Evolutionary conservation across 2,888 invertebrate species (phyloP).

Genomic region (Elegia similella): DNA sequence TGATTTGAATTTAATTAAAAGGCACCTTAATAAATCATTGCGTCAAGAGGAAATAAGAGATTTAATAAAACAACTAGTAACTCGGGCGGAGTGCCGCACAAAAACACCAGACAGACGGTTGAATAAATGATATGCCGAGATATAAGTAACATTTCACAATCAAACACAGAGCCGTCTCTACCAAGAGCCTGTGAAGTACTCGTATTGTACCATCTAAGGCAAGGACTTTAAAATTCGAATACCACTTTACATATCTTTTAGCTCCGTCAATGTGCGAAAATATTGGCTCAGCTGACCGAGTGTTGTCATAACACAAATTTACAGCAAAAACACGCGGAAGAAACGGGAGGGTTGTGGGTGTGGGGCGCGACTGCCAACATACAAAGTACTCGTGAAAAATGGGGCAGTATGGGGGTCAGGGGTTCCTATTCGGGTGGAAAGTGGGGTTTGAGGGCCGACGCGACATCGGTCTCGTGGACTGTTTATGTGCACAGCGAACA

Average conservation of each 20-base stretch:
- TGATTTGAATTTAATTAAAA: not conserved
- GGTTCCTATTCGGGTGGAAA: slow-evolving; percentile 26
- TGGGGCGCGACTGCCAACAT: slow-evolving; percentile 47
- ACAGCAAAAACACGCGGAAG: slow-evolving; percentile 53
- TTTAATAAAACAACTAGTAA: slow-evolving; percentile 33
- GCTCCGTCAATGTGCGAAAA: slow-evolving; percentile 10
- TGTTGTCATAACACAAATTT: slow-evolving; percentile 61
- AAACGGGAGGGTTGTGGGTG: slow-evolving; percentile 43
- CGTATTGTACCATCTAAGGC: not conserved
- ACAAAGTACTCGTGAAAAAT: slow-evolving; percentile 65
- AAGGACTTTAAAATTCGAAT: not conserved
- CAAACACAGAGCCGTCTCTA: slow-evolving; percentile 17
- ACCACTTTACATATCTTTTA: not conserved
- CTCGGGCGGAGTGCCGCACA: slow-evolving; percentile 26
- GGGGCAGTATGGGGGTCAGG: slow-evolving; percentile 45
- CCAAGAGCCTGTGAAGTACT: not conserved
- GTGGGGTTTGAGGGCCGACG: slow-evolving; percentile 34
- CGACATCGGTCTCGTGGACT: slow-evolving; percentile 47
- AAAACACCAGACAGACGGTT: slow-evolving; percentile 28
- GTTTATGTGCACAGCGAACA: slow-evolving; percentile 68
- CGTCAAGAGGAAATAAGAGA: slow-evolving; percentile 27
- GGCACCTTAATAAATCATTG: slow-evolving; percentile 24
- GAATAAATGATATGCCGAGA: slow-evolving; percentile 34
- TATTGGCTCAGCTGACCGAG: slow-evolving; percentile 57
- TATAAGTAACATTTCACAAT: slow-evolving; percentile 32